These are phyloP conservation scores for Prionailurus viverrinus DNA, from an alignment of 2,113 vertebrate species.

Conservation along the genomic window DNA sequence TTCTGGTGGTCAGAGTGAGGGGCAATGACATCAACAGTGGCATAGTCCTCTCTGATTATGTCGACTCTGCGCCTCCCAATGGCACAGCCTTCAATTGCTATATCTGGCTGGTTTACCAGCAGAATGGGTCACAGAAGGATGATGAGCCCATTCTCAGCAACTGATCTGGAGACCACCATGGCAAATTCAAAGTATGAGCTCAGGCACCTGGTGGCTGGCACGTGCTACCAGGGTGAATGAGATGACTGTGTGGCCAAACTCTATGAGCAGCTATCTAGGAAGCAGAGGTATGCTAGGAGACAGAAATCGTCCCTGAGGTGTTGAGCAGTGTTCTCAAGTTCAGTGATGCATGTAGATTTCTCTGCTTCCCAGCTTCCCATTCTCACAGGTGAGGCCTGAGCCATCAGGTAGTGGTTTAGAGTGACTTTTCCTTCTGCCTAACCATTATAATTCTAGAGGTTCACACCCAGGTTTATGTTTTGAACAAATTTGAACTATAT, in stretches of 20 bases:
- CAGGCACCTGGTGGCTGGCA: constrained; percentile 77
- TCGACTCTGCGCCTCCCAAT: neutral
- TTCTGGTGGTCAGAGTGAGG: neutral
- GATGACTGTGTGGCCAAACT: constrained; percentile 96
- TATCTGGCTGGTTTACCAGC: constrained; percentile 94
- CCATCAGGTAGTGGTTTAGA: neutral
- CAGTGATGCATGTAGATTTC: neutral
- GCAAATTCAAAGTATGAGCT: constrained; percentile 93
- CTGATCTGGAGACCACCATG: constrained; percentile 91
- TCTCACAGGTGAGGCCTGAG: neutral
- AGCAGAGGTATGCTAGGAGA: constrained; percentile 82
- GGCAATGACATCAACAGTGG: neutral
- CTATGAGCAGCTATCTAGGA: constrained; percentile 93
- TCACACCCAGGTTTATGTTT: neutral
- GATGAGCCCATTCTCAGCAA: constrained; percentile 90
- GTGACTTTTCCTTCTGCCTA: neutral
- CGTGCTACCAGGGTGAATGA: constrained; percentile 94
- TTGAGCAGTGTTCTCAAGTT: neutral
- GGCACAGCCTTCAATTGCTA: constrained; percentile 95
- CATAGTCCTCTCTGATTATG: neutral
- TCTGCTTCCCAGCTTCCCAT: neutral
- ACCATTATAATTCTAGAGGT: neutral
- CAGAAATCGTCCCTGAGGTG: neutral
- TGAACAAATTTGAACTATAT: neutral
- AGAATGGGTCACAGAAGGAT: constrained; percentile 82